Conservation (phyloP, 2,888 invertebrate species). For the Electrophaes corylata region DNA sequence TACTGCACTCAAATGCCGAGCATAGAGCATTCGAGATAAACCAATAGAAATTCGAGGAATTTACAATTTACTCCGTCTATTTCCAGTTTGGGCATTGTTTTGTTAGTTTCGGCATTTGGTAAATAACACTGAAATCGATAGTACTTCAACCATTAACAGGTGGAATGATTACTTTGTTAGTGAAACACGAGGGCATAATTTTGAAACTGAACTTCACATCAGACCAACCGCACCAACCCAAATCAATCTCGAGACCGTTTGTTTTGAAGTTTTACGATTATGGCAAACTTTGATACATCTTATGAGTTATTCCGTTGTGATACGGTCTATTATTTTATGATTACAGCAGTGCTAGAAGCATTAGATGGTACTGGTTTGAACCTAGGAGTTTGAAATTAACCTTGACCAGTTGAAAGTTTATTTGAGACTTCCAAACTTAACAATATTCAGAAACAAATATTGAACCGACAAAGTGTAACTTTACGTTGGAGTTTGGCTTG, state of each 20-base stretch:
- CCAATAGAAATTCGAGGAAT: neutral
- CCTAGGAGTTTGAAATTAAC: too few species aligned
- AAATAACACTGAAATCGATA: neutral
- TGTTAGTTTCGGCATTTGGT: neutral
- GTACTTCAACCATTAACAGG: neutral
- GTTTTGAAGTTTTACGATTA: neutral
- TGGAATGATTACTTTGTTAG: neutral
- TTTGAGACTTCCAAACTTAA: slow-evolving; percentile 1
- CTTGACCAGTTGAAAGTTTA: neutral
- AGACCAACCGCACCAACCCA: neutral
- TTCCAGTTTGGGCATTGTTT: neutral
- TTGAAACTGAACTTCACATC: neutral
- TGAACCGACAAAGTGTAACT: slow-evolving; percentile 4
- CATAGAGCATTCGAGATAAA: neutral
- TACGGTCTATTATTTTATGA: neutral
- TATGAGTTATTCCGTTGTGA: neutral
- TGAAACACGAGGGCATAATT: neutral
- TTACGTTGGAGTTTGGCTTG: slow-evolving; percentile 13
- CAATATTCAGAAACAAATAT: slow-evolving; percentile 19
- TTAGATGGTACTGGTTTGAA: too few species aligned
- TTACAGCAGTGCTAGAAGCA: neutral
- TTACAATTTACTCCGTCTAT: neutral
- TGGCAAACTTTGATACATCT: neutral
- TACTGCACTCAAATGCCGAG: slow-evolving; percentile 2
- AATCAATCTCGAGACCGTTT: neutral